phyloP scores from a whole-genome alignment of 2,797 vertebrate species.

The Leptodactylus fallax region DNA sequence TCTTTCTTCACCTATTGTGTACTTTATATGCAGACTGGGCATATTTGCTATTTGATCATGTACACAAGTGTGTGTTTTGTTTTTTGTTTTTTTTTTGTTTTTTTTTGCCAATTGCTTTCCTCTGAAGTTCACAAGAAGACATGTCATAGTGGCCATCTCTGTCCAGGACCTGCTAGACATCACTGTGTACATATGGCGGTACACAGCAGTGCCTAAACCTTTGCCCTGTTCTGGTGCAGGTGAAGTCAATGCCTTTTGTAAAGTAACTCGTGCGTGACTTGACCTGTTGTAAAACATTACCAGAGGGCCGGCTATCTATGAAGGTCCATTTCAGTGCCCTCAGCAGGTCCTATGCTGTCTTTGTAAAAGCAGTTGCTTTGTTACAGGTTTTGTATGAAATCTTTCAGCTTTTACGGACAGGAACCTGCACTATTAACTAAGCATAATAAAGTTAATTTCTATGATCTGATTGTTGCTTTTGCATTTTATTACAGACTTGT shows the following conservation, averaged over 20 bases:
- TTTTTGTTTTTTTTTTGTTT: too few relatives aligned
- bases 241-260: conserved; percentile 10
- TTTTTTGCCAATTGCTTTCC: too few relatives aligned
- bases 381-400: not conserved
- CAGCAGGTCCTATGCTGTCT: not conserved
- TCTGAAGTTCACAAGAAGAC: too few relatives aligned
- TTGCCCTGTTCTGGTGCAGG: not conserved
- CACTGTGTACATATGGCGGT: not conserved
- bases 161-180: not conserved
- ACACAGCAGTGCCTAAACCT: not conserved
- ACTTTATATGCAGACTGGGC: not conserved
- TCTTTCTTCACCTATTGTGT: too few relatives aligned
- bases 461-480: not conserved
- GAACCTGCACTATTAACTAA: not conserved
- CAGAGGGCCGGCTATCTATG: not conserved
- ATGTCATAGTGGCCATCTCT: not conserved
- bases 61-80: not conserved
- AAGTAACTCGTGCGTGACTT: not conserved
- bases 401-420: not conserved
- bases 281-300: conserved; percentile 34
- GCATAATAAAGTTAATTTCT: not conserved
- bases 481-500: not conserved
- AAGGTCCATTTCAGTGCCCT: not conserved
- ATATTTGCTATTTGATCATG: not conserved
- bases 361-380: not conserved